These are phyloP conservation scores for Sinocyclocheilus anshuiensis DNA, from an alignment of 2,113 vertebrate species.

Conservation along the genomic window DNA sequence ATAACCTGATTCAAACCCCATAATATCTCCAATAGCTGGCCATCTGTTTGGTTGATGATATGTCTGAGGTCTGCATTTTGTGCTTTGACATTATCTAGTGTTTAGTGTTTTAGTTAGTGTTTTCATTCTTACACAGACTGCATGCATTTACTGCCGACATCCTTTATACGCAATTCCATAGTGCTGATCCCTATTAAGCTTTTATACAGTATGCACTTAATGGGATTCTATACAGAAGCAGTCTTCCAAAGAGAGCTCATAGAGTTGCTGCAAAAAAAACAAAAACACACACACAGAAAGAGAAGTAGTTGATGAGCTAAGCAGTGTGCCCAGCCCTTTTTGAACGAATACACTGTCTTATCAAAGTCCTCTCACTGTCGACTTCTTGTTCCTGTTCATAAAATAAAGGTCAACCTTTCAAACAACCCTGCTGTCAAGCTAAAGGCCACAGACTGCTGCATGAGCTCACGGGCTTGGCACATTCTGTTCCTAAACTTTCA, in stretches of 20 bases:
- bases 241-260: constrained; percentile 21
- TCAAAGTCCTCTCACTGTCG: constrained; percentile 33
- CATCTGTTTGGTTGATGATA: constrained; percentile 3
- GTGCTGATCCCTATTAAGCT: constrained; percentile 41
- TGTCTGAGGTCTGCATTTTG: not conserved
- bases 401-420: constrained; percentile 50
- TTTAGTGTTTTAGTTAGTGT: not conserved
- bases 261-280: not conserved
- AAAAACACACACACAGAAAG: too few species aligned
- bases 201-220: constrained; percentile 22
- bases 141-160: constrained; percentile 23
- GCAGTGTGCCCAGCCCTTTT: not conserved
- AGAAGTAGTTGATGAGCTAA: constrained; percentile 12
- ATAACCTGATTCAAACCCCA: not conserved
- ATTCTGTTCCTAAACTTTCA: not conserved
- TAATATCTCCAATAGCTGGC: not conserved
- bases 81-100: not conserved
- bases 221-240: constrained; percentile 21
- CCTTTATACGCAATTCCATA: constrained; percentile 14
- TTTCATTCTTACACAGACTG: constrained; percentile 6
- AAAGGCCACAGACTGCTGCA: constrained; percentile 31
- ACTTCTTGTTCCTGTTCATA: constrained; percentile 15
- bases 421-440: constrained; percentile 15
- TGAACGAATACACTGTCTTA: constrained; percentile 37
- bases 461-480: not conserved